Base-by-base conservation (phyloP, 2,113 vertebrate species). In the Myxocyprinus asiaticus region DNA sequence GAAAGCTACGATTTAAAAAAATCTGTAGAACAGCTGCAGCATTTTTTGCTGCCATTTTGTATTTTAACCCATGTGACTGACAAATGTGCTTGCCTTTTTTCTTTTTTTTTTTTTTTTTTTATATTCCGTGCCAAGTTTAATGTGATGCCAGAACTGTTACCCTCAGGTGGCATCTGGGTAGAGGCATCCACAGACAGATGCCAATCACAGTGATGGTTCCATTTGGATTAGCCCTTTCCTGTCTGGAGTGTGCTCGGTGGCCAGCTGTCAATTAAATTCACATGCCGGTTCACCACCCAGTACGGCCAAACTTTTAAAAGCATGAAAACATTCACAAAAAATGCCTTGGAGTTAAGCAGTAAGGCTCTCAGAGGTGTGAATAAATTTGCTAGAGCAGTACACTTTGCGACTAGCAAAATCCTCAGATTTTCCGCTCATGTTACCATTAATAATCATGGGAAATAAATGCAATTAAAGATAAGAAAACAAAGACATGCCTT, bases 161-260 rank as follows among this genome's bases (percentile, higher is more conserved):
- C 67, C 77, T 74, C 67, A 55, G 42, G 44, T 66, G 67, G 70
- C 8, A 76, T 67, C 58, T 44, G 61, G 22, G 83, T 67, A 80
- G 78, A 82, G 64, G 33, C 43, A 81, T 55, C 55, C 50, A 66
- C 74, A 84, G 86, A 88, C 88, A 87, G 81, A 72, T 84, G 84
- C 82, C 87, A 85, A 84, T 88, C 84, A 86, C 11, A 2, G 4
- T 82, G 82, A 86, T 65, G 81, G 77, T 87, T 88, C 76, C 75
- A 55, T 83, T 83, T 82, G 79, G 65, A 67, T 86, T 77, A 72
- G 85, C 61, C 82, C 76, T 86, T 82, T 73, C 78, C 81, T 70
- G 85, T 83, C 79, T 83, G 74, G 82, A 84, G 81, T 81, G 70
- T 75, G 83, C 87, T 86, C 85, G 76, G 66, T 87, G 78, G 85